Percentiles rank a stretch among this genome's conserved stretches.
Conservation (phyloP, 1,140 invertebrate genomes). For the Drosophila orena region DNA sequence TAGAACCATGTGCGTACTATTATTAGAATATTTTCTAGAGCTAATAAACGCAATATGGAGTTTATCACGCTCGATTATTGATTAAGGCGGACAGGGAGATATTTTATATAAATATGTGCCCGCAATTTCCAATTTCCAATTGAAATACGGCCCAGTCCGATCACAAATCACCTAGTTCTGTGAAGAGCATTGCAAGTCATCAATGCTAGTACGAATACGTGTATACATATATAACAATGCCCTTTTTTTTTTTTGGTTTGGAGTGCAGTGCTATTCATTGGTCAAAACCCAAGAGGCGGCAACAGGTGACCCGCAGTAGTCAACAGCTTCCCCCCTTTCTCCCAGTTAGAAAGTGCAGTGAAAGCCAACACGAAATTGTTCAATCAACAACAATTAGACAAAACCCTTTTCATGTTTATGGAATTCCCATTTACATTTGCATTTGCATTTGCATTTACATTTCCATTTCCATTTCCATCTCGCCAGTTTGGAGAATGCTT, state of each 20-base stretch:
- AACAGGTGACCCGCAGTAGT: conserved; percentile 48
- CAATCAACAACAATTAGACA: conserved; percentile 72
- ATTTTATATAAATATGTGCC: neutral
- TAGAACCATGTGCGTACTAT: neutral
- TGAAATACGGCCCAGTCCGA: no score
- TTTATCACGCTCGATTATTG: neutral
- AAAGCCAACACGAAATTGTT: conserved; percentile 64
- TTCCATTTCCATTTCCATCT: conserved; percentile 19
- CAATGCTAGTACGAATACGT: no score
- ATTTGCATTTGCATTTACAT: conserved; percentile 14
- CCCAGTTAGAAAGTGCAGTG: conserved; percentile 75
- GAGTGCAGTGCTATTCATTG: conserved; percentile 9
- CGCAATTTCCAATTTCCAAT: no score
- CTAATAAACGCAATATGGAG: neutral
- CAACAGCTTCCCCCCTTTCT: conserved; percentile 3
- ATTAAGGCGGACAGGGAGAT: neutral
- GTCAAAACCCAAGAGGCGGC: conserved; percentile 7
- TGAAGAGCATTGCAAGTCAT: no score
- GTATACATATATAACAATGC: neutral
- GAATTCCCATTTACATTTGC: conserved; percentile 29
- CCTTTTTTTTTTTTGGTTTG: neutral
- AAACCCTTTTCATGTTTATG: conserved; percentile 68
- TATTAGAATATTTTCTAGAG: neutral
- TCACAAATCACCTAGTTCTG: no score
- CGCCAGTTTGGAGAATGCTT: conserved; percentile 26